phyloP scores from a whole-genome alignment of 2,888 invertebrate species.

The Ichneumon xanthorius region DNA sequence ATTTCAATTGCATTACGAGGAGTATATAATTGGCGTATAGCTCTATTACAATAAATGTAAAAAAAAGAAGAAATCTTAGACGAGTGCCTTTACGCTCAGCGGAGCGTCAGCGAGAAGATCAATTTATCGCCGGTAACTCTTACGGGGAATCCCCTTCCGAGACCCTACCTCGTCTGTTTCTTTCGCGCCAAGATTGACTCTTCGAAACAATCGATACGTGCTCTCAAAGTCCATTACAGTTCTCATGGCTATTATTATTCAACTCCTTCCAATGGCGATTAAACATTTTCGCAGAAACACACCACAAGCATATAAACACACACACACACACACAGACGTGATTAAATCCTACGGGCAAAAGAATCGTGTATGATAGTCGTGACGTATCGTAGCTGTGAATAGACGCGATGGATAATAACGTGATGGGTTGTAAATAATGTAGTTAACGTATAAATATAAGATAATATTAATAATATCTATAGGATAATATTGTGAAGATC shows the following conservation, averaged over 20 bases:
- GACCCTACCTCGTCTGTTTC: background rate
- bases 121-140: constrained; percentile 16
- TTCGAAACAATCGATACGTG: constrained; percentile 1
- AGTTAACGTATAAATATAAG: constrained; percentile 50
- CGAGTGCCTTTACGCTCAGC: constrained; percentile 53
- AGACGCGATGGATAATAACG: constrained; percentile 45
- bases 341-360: constrained; percentile 38
- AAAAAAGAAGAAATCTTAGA: constrained; percentile 50
- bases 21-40: constrained; percentile 69
- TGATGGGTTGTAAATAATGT: constrained; percentile 65
- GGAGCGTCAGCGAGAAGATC: constrained; percentile 40
- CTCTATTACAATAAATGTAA: constrained; percentile 72
- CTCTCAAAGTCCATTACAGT: background rate
- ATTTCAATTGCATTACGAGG: constrained; percentile 50
- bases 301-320: constrained; percentile 4
- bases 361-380: constrained; percentile 62
- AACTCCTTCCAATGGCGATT: background rate
- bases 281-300: background rate
- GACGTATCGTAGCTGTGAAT: constrained; percentile 62
- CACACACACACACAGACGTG: background rate
- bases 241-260: background rate
- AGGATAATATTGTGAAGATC: constrained; percentile 29
- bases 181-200: background rate
- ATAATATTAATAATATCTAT: constrained; percentile 36
- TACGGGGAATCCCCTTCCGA: background rate